Conservation (phyloP, 37 sponge, comb jelly and placozoan genomes). For the Tethya wilhelma region DNA sequence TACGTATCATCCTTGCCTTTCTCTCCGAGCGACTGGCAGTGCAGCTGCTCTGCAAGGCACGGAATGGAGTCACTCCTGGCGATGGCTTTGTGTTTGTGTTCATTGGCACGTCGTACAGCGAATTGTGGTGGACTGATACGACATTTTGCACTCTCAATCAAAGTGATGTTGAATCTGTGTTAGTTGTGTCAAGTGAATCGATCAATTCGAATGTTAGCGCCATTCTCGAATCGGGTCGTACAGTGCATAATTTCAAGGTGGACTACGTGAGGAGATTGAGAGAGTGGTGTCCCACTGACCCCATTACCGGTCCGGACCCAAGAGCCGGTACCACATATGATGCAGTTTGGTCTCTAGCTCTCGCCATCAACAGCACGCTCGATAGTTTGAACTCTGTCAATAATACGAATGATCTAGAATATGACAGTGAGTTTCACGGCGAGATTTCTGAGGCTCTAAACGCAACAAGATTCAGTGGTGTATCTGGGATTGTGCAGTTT, state of each 20-base stretch:
- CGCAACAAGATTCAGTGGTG: slow-evolving; percentile 7
- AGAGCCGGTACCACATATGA: slow-evolving; percentile 15
- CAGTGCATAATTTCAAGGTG: slow-evolving; percentile 5
- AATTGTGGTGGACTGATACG: slow-evolving; percentile 18
- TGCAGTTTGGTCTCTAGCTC: slow-evolving; percentile 5
- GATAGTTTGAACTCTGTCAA: neutral
- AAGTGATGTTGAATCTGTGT: slow-evolving; percentile 4
- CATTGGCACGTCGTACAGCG: neutral
- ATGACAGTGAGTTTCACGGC: neutral
- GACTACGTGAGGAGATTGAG: neutral
- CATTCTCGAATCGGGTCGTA: slow-evolving; percentile 4
- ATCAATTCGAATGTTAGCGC: neutral
- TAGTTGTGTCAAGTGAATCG: slow-evolving; percentile 11
- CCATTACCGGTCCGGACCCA: neutral
- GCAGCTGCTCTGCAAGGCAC: slow-evolving; percentile 7
- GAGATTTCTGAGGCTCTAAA: neutral
- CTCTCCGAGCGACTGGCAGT: slow-evolving; percentile 1
- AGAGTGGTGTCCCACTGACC: slow-evolving; percentile 1
- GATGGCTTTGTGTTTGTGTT: slow-evolving; percentile 20
- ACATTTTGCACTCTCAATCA: neutral
- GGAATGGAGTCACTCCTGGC: slow-evolving; percentile 6
- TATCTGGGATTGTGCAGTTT: slow-evolving; percentile 10
- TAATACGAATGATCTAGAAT: neutral
- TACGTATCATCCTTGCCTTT: slow-evolving; percentile 24
- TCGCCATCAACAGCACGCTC: neutral